Conservation (phyloP, 2,888 invertebrate genomes). For the Creontiades dilutus region DNA sequence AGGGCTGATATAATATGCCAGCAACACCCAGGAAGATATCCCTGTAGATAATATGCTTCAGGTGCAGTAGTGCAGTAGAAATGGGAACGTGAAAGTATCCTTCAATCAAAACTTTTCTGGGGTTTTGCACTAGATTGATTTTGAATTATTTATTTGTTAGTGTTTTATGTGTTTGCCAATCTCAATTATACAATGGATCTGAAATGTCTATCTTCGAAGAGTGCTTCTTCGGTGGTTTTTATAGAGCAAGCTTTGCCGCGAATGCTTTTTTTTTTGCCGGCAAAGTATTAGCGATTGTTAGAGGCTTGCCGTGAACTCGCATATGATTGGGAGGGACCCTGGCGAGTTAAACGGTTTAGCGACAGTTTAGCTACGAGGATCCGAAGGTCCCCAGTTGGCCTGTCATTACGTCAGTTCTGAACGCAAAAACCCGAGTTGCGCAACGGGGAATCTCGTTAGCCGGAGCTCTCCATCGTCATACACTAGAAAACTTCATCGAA, state of each 20-base stretch:
- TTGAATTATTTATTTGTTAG: too few species aligned
- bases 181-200: too few species aligned
- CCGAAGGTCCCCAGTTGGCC: constrained; percentile 14
- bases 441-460: constrained; percentile 20
- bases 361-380: not conserved
- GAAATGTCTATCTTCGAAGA: too few species aligned
- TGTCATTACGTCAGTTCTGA: constrained; percentile 2
- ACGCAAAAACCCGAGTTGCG: not conserved
- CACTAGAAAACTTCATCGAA: too few species aligned
- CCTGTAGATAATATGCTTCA: too few species aligned
- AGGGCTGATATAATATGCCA: too few species aligned
- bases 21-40: too few species aligned
- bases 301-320: constrained; percentile 14
- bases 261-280: not conserved
- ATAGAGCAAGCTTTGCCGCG: not conserved
- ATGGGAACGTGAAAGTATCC: too few species aligned
- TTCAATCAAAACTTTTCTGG: too few species aligned
- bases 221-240: not conserved
- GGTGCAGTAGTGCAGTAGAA: too few species aligned
- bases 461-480: not conserved
- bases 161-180: too few species aligned
- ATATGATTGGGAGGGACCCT: constrained; percentile 4
- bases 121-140: too few species aligned
- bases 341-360: constrained; percentile 15
- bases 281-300: not conserved